These are phyloP conservation scores for Scarus forsteni DNA, from an alignment of 2,797 vertebrate species.

Conservation along the genomic window DNA sequence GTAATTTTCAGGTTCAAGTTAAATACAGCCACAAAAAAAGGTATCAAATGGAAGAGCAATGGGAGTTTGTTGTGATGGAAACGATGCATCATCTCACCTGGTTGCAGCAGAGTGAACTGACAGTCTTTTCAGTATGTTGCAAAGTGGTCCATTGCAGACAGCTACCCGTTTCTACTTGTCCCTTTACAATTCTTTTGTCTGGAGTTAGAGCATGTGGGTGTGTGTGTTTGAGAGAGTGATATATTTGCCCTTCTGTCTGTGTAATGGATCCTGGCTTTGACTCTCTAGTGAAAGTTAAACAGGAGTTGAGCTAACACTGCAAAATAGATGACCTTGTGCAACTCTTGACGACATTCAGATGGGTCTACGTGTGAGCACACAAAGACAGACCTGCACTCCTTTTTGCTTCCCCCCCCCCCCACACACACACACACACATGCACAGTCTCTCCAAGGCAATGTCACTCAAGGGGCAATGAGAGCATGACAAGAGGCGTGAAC, in stretches of 20 bases:
- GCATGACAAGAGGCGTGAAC: constrained; percentile 27
- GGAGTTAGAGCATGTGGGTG: constrained; percentile 11
- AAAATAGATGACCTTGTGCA: constrained; percentile 60
- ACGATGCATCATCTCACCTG: too few species aligned
- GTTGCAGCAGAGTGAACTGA: too few species aligned
- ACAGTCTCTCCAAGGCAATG: constrained; percentile 29
- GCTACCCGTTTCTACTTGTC: too few species aligned
- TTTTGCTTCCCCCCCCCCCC: background rate
- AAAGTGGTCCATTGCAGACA: too few species aligned
- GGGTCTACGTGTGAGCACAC: constrained; percentile 7
- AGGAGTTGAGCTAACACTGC: constrained; percentile 38
- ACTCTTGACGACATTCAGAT: constrained; percentile 26
- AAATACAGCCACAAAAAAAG: too few species aligned
- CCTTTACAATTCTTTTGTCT: too few species aligned
- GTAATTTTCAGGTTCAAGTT: too few species aligned
- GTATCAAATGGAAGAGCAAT: too few species aligned
- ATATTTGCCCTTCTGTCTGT: constrained; percentile 50
- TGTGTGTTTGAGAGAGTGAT: constrained; percentile 11
- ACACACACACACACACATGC: background rate
- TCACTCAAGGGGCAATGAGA: constrained; percentile 25
- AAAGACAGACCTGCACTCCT: background rate
- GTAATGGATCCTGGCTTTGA: constrained; percentile 53
- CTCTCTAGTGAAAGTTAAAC: constrained; percentile 60
- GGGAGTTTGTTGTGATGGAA: too few species aligned
- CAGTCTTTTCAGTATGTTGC: too few species aligned